Evolutionary conservation across 1,140 invertebrate species (phyloP).

Genomic region (Ctenoplectra terminalis): DNA sequence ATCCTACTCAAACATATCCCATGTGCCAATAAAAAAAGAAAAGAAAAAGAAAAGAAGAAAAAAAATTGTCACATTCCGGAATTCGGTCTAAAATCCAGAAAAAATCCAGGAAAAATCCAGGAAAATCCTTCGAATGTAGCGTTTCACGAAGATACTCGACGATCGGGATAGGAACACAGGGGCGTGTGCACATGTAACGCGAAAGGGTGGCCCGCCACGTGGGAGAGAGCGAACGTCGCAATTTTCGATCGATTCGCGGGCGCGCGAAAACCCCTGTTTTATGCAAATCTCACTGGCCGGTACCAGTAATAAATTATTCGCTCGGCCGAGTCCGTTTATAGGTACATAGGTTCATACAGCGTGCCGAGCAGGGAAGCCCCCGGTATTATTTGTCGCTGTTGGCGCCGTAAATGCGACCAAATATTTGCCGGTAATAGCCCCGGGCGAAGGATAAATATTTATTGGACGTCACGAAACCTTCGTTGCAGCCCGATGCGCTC

Average conservation of each 20-base stretch:
- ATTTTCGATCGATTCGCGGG: constrained; percentile 69
- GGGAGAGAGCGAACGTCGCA: constrained; percentile 62
- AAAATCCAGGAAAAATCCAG: too few relatives aligned
- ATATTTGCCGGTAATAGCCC: constrained; percentile 70
- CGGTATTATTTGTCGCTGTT: constrained; percentile 69
- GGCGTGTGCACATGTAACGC: too few relatives aligned
- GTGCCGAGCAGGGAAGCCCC: background rate
- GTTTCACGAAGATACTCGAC: too few relatives aligned
- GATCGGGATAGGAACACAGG: too few relatives aligned
- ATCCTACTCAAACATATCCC: background rate
- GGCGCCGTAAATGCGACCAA: constrained; percentile 70
- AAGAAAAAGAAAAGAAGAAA: background rate
- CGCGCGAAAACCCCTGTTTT: constrained; percentile 68
- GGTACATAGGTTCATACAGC: constrained; percentile 52
- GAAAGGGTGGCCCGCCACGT: background rate
- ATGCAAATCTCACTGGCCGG: constrained; percentile 71
- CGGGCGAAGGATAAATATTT: constrained; percentile 68
- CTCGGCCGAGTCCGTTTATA: constrained; percentile 66
- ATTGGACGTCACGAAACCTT: constrained; percentile 60
- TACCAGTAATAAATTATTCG: constrained; percentile 74
- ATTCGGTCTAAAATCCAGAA: too few relatives aligned
- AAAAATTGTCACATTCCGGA: too few relatives aligned
- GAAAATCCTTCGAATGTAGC: too few relatives aligned
- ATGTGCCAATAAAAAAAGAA: background rate
- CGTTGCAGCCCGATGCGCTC: constrained; percentile 26